Conservation (phyloP, 2,888 invertebrate genomes). For the Volucella inflata region DNA sequence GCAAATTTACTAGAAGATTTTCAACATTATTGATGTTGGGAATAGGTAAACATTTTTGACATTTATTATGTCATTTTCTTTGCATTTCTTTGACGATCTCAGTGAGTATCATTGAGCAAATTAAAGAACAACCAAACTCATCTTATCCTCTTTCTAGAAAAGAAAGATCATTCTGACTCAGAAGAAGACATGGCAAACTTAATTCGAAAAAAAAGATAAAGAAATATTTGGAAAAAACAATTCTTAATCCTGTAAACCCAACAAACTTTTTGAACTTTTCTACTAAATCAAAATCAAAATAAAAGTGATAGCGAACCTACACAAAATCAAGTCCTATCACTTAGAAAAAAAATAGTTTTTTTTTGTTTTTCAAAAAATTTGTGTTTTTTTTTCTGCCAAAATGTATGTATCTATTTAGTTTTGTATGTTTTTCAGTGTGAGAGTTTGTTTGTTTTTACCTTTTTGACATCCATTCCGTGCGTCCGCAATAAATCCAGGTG, state of each 20-base stretch:
- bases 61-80: neutral
- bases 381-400: constrained; percentile 55
- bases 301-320: constrained; percentile 57
- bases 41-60: neutral
- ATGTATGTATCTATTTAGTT: constrained; percentile 67
- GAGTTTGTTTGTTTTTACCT: constrained; percentile 88
- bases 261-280: constrained; percentile 54
- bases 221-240: constrained; percentile 17
- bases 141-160: constrained; percentile 5
- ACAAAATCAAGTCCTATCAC: constrained; percentile 62
- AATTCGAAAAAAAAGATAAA: constrained; percentile 27
- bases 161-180: constrained; percentile 16
- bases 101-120: neutral
- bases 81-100: neutral
- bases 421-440: constrained; percentile 77
- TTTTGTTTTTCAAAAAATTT: constrained; percentile 22
- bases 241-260: constrained; percentile 68
- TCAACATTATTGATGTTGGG: too few species aligned
- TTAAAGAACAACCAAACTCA: constrained; percentile 38
- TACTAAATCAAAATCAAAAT: constrained; percentile 44
- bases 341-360: constrained; percentile 31
- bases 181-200: constrained; percentile 48
- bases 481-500: constrained; percentile 95
- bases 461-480: constrained; percentile 96
- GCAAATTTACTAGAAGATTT: too few species aligned